Conservation (phyloP, 2,113 vertebrate genomes). For the Myiozetetes cayanensis region DNA sequence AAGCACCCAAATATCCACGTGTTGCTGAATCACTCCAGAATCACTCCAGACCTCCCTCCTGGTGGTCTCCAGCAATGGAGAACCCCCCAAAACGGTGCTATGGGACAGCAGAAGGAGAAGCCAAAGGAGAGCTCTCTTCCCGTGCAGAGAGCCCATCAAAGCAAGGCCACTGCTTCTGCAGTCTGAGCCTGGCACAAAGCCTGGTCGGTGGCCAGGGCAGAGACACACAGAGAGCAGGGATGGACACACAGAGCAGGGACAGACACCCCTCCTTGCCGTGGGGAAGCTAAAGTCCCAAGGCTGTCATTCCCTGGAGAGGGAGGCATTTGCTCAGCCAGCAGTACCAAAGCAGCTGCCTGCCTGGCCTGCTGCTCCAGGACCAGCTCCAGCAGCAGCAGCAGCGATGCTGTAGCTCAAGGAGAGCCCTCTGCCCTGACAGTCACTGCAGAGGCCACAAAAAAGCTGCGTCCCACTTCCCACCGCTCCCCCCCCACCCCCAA, state of each 20-base stretch:
- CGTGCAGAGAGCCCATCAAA: neutral
- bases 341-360: neutral
- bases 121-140: neutral
- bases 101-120: neutral
- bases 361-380: neutral
- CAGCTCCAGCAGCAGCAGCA: neutral
- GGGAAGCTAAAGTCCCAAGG: neutral
- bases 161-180: neutral
- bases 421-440: neutral
- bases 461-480: neutral
- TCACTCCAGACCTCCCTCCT: neutral
- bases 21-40: conserved; percentile 23
- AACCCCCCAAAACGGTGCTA: fast-evolving
- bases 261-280: neutral
- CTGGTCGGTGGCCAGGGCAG: neutral
- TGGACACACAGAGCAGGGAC: neutral
- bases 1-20: neutral
- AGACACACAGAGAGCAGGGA: neutral
- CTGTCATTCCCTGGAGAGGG: fast-evolving
- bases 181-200: neutral
- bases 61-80: neutral
- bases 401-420: neutral
- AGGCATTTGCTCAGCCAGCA: neutral
- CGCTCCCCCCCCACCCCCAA: too few species aligned
- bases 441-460: neutral